These are phyloP conservation scores for Hemithea aestivaria DNA, from an alignment of 2,888 invertebrate genomes.

Conservation along the genomic window DNA sequence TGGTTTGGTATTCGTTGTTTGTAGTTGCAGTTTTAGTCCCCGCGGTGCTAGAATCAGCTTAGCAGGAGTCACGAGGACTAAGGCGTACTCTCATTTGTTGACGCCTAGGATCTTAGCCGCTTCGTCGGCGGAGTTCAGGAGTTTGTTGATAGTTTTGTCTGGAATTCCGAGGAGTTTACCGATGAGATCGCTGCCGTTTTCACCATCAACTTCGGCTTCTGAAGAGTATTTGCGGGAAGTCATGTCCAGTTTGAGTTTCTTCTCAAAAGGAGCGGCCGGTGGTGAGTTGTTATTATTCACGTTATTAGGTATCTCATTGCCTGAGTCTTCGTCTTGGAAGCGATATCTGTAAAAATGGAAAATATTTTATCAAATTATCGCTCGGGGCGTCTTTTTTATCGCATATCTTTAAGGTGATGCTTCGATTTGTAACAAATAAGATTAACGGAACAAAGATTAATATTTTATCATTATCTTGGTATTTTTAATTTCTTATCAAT, in stretches of 20 bases:
- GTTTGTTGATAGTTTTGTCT: slow-evolving; percentile 91
- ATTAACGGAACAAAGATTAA: neutral
- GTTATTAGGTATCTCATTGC: slow-evolving; percentile 69
- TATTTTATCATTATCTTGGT: neutral
- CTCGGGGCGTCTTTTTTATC: too few relatives aligned
- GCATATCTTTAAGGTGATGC: too few relatives aligned
- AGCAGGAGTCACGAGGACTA: slow-evolving; percentile 73
- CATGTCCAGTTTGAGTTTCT: slow-evolving; percentile 72
- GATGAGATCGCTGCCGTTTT: slow-evolving; percentile 86
- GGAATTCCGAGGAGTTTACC: slow-evolving; percentile 93
- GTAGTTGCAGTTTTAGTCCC: slow-evolving; percentile 55
- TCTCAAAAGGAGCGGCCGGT: slow-evolving; percentile 76
- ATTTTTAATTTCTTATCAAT: neutral
- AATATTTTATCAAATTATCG: too few relatives aligned
- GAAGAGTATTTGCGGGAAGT: slow-evolving; percentile 71
- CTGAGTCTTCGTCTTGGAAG: slow-evolving; percentile 69
- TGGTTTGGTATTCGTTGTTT: slow-evolving; percentile 39
- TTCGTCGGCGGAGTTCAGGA: slow-evolving; percentile 89
- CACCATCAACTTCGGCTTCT: slow-evolving; percentile 73
- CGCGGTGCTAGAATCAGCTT: slow-evolving; percentile 69
- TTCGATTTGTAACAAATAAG: neutral
- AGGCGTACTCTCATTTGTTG: slow-evolving; percentile 82
- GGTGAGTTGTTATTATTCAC: slow-evolving; percentile 78
- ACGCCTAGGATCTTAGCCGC: slow-evolving; percentile 93
- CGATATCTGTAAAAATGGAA: slow-evolving; percentile 45